These are phyloP conservation scores for Allenopithecus nigroviridis DNA, from an alignment of 2,797 vertebrate species.

Conservation along the genomic window DNA sequence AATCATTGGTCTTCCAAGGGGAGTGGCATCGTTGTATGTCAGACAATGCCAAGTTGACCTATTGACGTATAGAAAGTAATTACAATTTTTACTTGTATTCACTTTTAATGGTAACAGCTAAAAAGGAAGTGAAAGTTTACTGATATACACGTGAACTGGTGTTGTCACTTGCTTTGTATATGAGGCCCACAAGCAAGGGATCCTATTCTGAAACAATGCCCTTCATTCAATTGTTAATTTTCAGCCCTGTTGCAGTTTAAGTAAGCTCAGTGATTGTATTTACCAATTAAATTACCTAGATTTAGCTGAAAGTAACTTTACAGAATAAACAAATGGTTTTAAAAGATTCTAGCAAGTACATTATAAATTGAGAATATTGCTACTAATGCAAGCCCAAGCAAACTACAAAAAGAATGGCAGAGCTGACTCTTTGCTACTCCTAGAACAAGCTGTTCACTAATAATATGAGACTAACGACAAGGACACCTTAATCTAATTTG, in stretches of 20 bases:
- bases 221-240: neutral
- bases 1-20: neutral
- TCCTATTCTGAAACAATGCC: neutral
- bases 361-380: neutral
- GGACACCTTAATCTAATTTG: neutral
- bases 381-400: neutral
- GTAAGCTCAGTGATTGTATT: neutral
- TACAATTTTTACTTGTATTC: neutral
- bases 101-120: neutral
- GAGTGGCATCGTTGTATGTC: neutral
- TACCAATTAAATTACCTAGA: neutral
- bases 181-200: neutral
- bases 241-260: neutral
- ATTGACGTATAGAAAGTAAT: neutral
- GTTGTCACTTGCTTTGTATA: neutral
- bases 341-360: neutral
- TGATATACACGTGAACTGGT: neutral
- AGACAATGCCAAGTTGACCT: neutral
- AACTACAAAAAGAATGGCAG: neutral
- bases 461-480: conserved; percentile 13
- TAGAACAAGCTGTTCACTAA: neutral
- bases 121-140: neutral
- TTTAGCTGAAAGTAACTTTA: neutral
- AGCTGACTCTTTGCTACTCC: neutral
- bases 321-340: neutral